Conservation (phyloP, 2,797 vertebrate genomes). For the Macropodus opercularis region DNA sequence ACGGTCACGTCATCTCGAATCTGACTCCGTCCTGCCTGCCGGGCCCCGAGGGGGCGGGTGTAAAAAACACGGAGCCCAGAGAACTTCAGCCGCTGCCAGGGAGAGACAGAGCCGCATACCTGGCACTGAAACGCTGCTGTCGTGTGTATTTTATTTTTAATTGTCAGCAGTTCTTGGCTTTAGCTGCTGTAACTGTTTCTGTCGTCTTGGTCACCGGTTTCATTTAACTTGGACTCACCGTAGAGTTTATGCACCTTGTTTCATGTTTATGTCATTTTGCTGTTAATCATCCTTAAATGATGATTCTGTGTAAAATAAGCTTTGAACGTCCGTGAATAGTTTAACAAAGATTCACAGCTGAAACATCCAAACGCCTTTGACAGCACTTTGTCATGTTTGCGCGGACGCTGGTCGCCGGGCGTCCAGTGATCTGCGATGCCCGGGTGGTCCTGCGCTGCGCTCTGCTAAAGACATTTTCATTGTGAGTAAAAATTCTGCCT, state of each 20-base stretch:
- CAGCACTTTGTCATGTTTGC: neutral
- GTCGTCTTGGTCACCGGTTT: neutral
- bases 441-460: conserved; percentile 3
- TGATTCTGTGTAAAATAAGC: too few species aligned
- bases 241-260: neutral
- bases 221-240: neutral
- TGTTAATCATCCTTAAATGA: neutral
- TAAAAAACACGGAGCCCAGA: conserved; percentile 35
- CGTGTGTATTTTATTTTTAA: neutral
- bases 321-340: too few species aligned
- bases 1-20: conserved; percentile 55
- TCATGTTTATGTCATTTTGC: neutral
- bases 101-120: neutral
- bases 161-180: too few species aligned
- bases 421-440: neutral
- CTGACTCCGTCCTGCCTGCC: conserved; percentile 54
- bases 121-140: neutral
- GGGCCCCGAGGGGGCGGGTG: conserved; percentile 32
- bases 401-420: too few species aligned
- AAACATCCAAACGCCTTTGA: neutral
- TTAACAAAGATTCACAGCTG: neutral
- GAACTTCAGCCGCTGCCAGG: conserved; percentile 34
- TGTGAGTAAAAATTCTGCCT: conserved; percentile 28
- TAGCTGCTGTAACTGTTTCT: too few species aligned
- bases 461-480: conserved; percentile 14